Evolutionary conservation across 2,797 vertebrate species (phyloP).

Genomic region (Paratrypauchen microcephalus): DNA sequence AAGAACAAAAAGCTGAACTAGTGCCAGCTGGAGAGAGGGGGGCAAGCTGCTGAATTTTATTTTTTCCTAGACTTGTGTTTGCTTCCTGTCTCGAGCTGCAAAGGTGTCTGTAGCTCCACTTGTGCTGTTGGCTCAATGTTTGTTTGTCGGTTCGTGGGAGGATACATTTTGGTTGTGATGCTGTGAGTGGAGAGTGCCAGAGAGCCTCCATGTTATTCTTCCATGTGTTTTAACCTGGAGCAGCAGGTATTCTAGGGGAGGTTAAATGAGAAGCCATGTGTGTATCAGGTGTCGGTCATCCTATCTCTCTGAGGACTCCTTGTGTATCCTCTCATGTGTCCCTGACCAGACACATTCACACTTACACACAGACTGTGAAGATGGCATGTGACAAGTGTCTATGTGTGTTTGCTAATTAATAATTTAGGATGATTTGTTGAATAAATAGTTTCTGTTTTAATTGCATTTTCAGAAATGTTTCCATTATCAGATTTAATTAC

Average conservation of each 20-base stretch:
- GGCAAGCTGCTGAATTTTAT: conserved; percentile 24
- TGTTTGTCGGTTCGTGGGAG: conserved; percentile 51
- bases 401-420: conserved; percentile 41
- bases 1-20: conserved; percentile 80
- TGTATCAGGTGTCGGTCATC: conserved; percentile 77
- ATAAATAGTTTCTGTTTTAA: conserved; percentile 24
- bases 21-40: conserved; percentile 65
- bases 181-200: conserved; percentile 20
- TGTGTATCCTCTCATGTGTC: conserved; percentile 61
- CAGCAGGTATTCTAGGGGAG: conserved; percentile 69
- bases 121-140: conserved; percentile 61
- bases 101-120: conserved; percentile 43
- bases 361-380: conserved; percentile 28
- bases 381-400: conserved; percentile 14
- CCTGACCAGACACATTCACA: conserved; percentile 36
- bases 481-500: background rate
- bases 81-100: conserved; percentile 28
- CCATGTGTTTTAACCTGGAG: conserved; percentile 65
- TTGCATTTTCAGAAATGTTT: background rate
- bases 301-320: conserved; percentile 65
- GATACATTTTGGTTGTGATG: conserved; percentile 33
- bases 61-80: conserved; percentile 23
- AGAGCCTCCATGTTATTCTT: conserved; percentile 28
- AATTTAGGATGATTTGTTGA: conserved; percentile 40
- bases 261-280: conserved; percentile 75